phyloP scores from a whole-genome alignment of 2,113 vertebrate genomes.

The Oophaga pumilio region DNA sequence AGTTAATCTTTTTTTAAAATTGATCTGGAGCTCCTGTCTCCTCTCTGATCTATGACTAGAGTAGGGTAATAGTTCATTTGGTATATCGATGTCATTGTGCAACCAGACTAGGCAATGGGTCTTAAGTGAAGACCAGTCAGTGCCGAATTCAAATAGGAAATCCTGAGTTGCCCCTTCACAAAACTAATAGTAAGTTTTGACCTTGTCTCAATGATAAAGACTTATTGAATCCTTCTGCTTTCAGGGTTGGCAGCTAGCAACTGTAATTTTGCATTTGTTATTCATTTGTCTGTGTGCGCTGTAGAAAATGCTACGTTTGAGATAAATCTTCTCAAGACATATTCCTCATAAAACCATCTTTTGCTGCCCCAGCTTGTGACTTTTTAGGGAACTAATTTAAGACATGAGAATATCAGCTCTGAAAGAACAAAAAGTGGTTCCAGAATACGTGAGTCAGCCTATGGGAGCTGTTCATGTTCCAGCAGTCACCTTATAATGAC shows the following conservation, averaged over 20 bases:
- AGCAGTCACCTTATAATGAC: conserved; percentile 25
- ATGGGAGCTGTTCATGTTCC: conserved; percentile 27
- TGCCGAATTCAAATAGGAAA: conserved; percentile 46
- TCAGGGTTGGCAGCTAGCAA: conserved; percentile 45
- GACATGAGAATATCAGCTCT: conserved; percentile 25
- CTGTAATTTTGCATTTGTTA: conserved; percentile 56
- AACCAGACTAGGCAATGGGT: conserved; percentile 28
- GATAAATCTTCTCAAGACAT: conserved; percentile 57
- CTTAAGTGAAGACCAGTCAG: conserved; percentile 27
- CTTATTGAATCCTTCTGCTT: conserved; percentile 52
- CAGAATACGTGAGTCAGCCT: not conserved
- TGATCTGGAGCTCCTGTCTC: conserved; percentile 17
- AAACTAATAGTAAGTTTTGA: conserved; percentile 50
- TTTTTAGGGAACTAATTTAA: conserved; percentile 44
- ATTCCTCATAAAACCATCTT: conserved; percentile 52
- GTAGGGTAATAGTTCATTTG: conserved; percentile 25
- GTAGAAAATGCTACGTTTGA: conserved; percentile 44
- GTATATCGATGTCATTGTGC: conserved; percentile 24
- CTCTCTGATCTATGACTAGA: conserved; percentile 21
- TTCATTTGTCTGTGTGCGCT: conserved; percentile 52
- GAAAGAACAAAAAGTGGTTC: conserved; percentile 5
- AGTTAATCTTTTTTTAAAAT: not conserved
- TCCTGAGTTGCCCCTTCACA: conserved; percentile 33
- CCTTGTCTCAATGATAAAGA: conserved; percentile 57
- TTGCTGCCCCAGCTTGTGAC: conserved; percentile 37